A percentile compares a stretch with the other conserved stretches of the same genome.
These are phyloP conservation scores for Alethe diademata DNA, from an alignment of 2,113 vertebrate genomes.

Conservation along the genomic window DNA sequence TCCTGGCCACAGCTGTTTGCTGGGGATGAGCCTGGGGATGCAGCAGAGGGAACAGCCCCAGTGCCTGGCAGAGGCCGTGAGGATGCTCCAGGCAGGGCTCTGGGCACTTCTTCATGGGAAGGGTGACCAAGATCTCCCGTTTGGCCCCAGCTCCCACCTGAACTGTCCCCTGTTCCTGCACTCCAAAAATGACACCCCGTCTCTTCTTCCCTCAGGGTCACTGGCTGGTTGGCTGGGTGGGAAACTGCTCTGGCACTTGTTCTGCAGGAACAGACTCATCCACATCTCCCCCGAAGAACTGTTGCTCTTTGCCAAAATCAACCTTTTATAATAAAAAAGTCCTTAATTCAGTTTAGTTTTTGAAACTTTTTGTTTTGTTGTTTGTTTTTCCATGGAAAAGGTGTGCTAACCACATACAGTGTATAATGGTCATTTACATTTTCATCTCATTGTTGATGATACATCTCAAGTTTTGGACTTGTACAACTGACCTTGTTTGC, in stretches of 20 bases:
- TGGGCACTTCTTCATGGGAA: accelerated
- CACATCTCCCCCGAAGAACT: not conserved
- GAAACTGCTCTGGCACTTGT: not conserved
- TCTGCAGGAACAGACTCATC: not conserved
- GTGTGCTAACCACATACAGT: not conserved
- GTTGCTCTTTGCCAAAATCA: not conserved
- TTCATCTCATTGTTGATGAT: not conserved
- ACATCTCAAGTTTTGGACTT: not conserved
- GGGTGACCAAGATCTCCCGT: accelerated
- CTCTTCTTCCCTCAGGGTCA: not conserved
- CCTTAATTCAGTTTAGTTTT: not conserved
- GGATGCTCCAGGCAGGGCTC: not conserved
- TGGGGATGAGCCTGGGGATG: not conserved
- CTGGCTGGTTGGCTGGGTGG: not conserved
- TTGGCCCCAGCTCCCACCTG: accelerated
- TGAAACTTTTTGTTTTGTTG: not conserved
- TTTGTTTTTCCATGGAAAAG: not conserved
- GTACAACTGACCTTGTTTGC: not conserved
- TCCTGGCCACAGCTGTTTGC: not conserved
- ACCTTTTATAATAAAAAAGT: not conserved
- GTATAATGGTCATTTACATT: not conserved
- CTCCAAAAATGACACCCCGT: accelerated
- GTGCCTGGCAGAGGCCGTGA: not conserved
- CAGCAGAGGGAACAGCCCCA: not conserved
- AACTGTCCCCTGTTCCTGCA: accelerated